Conservation (phyloP, 2,113 vertebrate species). For the Leptobrachium ailaonicum region DNA sequence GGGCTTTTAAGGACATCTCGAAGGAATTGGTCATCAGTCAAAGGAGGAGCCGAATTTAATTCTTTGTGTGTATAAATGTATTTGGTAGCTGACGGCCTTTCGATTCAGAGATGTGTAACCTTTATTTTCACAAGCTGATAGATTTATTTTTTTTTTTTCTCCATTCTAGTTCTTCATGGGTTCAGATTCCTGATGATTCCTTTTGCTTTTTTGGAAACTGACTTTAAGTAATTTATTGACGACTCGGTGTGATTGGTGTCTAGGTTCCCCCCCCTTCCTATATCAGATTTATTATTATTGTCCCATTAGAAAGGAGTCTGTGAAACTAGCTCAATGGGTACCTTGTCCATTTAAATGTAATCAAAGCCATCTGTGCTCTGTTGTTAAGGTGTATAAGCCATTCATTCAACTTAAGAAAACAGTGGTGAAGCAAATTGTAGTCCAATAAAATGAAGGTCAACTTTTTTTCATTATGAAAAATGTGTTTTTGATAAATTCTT, state of each 20-base stretch:
- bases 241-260: slow-evolving; percentile 46
- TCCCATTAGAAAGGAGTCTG: slow-evolving; percentile 64
- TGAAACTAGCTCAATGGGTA: slow-evolving; percentile 65
- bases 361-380: slow-evolving; percentile 74
- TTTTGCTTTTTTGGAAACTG: slow-evolving; percentile 29
- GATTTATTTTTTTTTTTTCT: slow-evolving; percentile 20
- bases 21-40: slow-evolving; percentile 64
- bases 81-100: no score
- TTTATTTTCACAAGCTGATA: neutral
- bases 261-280: slow-evolving; percentile 49
- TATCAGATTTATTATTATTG: slow-evolving; percentile 64
- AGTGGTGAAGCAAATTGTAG: slow-evolving; percentile 80
- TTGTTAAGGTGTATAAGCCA: slow-evolving; percentile 66
- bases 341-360: slow-evolving; percentile 70
- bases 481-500: slow-evolving; percentile 69
- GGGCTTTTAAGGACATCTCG: slow-evolving; percentile 66
- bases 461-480: slow-evolving; percentile 62
- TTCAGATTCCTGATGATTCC: slow-evolving; percentile 46
- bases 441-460: slow-evolving; percentile 74
- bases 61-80: slow-evolving; percentile 16
- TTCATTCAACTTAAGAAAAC: slow-evolving; percentile 64
- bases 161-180: slow-evolving; percentile 5
- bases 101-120: no score
- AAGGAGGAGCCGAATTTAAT: slow-evolving; percentile 65
- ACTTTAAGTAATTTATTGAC: slow-evolving; percentile 53